Conservation (phyloP, 1,140 invertebrate genomes). For the Diprion similis region DNA sequence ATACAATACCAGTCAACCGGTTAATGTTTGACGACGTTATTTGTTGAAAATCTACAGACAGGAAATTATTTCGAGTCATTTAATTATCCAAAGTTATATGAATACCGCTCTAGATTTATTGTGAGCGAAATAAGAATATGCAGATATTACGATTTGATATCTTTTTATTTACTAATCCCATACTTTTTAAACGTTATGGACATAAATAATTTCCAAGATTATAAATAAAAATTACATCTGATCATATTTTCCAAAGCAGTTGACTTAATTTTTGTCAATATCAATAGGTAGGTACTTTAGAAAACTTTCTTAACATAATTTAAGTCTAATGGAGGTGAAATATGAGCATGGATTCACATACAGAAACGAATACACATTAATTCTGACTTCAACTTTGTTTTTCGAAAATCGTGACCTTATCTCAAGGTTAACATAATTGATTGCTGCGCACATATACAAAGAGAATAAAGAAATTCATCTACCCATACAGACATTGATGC, state of each 20-base stretch:
- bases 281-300: slow-evolving; percentile 45
- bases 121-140: neutral
- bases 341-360: slow-evolving; percentile 34
- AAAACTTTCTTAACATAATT: slow-evolving; percentile 38
- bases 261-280: slow-evolving; percentile 33
- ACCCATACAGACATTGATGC: no score
- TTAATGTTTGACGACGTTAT: no score
- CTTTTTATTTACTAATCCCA: slow-evolving; percentile 52
- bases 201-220: slow-evolving; percentile 51
- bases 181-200: slow-evolving; percentile 40
- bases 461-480: no score
- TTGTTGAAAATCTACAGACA: no score
- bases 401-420: no score
- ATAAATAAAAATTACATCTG: slow-evolving; percentile 50
- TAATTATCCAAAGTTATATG: no score
- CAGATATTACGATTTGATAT: slow-evolving; percentile 26
- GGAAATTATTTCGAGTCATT: no score
- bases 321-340: slow-evolving; percentile 31
- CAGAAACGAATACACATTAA: neutral
- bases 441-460: no score
- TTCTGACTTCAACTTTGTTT: no score
- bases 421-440: no score
- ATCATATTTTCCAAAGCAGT: slow-evolving; percentile 43
- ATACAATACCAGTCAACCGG: no score
- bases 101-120: no score